Base-by-base conservation (phyloP, 1,140 invertebrate genomes). In the Listronotus bonariensis region DNA sequence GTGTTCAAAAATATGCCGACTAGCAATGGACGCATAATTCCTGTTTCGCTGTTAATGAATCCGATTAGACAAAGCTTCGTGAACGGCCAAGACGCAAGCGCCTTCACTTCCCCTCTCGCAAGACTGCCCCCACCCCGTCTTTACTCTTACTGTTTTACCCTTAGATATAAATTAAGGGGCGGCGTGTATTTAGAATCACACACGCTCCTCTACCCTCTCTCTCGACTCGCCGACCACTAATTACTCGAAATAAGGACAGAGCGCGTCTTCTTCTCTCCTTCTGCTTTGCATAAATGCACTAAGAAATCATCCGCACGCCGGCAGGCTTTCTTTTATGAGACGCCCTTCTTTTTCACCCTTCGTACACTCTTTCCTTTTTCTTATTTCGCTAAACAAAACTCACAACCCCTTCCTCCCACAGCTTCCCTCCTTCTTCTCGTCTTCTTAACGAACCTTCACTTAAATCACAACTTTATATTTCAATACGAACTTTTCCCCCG, bases 11-110 rank as follows among this genome's bases (percentile, higher is more conserved):
- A 78, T 77, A 76, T 78, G 75, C 75, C 77, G 76, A 78, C 76
- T 79, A 73, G 77, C 76, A 78, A 82, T 81, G 82, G 78, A 78
- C 79, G 81, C 79, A 81, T 81, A 80, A 81, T 80, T 81, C 79
- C 80, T 72, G 78, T 77, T 79, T 80, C 77, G 74, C 76, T 76
- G 80, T 81, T 82, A 82, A 82, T 82, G 80, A 81, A 82, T 82
- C 80, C 79, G 80, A 82, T 82, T 82, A 81, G 80, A 81, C 80
- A 81, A 81, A 80, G 80, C 78, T 74, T 75, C 73, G 72, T 72
- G 72, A 78, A 72, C 68, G 68, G 68, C 74, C 73, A 79, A 76
- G 74, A 79, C 79, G 79, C 79, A 76, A 76, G 79, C 79, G 79
- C 77, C 74, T 73, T 72, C 67, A 58, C 73, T 60, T 70, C 72